phyloP scores from a whole-genome alignment of 2,888 invertebrate genomes.

The Sinelater perroti region DNA sequence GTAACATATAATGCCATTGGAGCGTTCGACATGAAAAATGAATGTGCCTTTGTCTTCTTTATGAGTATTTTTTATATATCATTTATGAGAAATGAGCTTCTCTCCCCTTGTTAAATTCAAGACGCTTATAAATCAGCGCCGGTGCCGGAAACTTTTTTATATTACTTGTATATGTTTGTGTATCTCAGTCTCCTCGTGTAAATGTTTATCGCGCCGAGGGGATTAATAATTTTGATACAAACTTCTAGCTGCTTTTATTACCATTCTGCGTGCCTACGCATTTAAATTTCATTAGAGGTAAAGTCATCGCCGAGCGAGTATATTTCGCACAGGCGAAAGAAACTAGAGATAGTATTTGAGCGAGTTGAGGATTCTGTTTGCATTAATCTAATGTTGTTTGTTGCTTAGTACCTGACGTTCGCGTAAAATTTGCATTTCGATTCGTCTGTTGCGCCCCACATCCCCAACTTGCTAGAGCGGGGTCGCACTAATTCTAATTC shows the following conservation, averaged over 20 bases:
- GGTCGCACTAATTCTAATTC: constrained; percentile 1
- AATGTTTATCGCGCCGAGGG: constrained; percentile 38
- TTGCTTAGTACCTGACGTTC: neutral
- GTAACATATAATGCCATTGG: neutral
- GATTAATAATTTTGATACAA: constrained; percentile 40
- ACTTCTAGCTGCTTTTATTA: constrained; percentile 35
- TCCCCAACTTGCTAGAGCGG: no score
- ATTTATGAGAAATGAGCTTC: constrained; percentile 33
- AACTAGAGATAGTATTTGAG: constrained; percentile 10
- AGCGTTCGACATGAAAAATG: constrained; percentile 17
- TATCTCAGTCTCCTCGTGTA: constrained; percentile 31
- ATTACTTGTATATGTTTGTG: constrained; percentile 34
- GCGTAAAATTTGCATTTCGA: constrained; percentile 3
- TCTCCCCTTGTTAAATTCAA: constrained; percentile 22
- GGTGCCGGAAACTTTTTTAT: constrained; percentile 37
- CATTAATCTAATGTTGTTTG: neutral
- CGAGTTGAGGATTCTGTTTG: neutral
- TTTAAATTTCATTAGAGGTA: constrained; percentile 40
- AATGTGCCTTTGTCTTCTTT: constrained; percentile 19
- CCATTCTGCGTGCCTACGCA: constrained; percentile 37
- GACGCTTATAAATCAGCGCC: constrained; percentile 33
- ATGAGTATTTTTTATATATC: constrained; percentile 27
- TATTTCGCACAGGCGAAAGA: constrained; percentile 2
- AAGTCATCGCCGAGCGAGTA: constrained; percentile 29
- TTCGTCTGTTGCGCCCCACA: neutral